These are phyloP conservation scores for Scalopus aquaticus DNA, from an alignment of 2,113 vertebrate species.

Conservation along the genomic window DNA sequence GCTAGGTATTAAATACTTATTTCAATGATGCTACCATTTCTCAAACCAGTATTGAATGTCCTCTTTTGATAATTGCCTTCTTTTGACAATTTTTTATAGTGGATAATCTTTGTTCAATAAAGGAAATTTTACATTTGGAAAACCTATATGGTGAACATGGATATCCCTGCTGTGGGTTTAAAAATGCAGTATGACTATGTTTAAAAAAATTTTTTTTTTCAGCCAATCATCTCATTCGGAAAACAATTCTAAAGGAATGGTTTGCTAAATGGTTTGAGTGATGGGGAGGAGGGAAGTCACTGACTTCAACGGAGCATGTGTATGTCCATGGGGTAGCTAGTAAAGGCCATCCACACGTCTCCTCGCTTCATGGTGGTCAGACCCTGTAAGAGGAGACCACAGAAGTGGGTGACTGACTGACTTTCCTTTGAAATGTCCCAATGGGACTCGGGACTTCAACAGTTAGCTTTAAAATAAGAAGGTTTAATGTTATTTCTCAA, in stretches of 20 bases:
- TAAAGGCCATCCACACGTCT: background rate
- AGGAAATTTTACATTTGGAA: background rate
- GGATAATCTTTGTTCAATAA: background rate
- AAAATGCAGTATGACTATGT: slow-evolving; percentile 3
- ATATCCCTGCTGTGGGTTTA: background rate
- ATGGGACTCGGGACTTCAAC: background rate
- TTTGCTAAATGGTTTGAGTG: background rate
- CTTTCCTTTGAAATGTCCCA: background rate
- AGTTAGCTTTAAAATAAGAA: background rate
- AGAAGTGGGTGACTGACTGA: background rate
- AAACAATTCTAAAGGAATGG: background rate
- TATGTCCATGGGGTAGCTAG: background rate
- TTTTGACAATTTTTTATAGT: background rate
- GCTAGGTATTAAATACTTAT: background rate
- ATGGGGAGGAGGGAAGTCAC: background rate
- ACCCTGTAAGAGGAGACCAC: background rate
- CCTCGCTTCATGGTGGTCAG: background rate
- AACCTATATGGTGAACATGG: background rate
- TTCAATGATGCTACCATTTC: background rate
- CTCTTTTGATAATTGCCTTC: background rate
- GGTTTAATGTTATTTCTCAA: background rate
- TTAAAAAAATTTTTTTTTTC: slow-evolving; percentile 3
- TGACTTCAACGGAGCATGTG: background rate
- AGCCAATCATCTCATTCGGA: background rate
- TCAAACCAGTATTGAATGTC: background rate